phyloP scores from a whole-genome alignment of 1,140 invertebrate species.

The Melitaea cinxia region DNA sequence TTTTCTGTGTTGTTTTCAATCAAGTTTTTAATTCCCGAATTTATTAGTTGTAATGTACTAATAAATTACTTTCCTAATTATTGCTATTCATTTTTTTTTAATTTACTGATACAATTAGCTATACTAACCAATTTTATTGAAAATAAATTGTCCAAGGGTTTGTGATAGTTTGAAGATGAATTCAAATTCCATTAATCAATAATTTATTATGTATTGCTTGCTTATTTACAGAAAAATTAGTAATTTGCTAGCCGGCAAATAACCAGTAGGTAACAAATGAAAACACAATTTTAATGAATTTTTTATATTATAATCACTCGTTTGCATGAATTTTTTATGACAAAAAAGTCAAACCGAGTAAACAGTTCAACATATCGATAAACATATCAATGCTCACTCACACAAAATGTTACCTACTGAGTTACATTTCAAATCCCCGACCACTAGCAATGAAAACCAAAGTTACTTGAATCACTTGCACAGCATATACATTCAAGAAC shows the following conservation, averaged over 20 bases:
- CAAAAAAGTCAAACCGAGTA: conserved; percentile 73
- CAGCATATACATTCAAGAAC: conserved; percentile 44
- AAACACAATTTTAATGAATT: conserved; percentile 51
- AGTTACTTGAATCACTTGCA: neutral
- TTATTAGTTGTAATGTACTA: too few species aligned
- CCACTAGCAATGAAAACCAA: conserved; percentile 29
- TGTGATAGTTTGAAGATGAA: neutral
- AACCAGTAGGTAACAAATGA: conserved; percentile 46
- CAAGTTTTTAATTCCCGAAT: too few species aligned
- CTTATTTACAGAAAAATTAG: neutral
- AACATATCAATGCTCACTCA: conserved; percentile 40
- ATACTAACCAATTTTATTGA: too few species aligned
- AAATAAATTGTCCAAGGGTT: too few species aligned
- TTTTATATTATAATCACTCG: conserved; percentile 72
- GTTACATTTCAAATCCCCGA: conserved; percentile 35
- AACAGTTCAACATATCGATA: conserved; percentile 36
- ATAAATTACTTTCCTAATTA: too few species aligned
- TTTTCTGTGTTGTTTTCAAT: too few species aligned
- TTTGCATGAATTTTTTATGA: conserved; percentile 66
- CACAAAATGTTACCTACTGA: conserved; percentile 51
- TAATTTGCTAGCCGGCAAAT: neutral
- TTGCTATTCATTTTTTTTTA: too few species aligned
- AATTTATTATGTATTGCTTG: conserved; percentile 5
- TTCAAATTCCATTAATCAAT: neutral
- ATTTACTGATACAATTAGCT: too few species aligned